Conservation (phyloP, 2,113 vertebrate species). For the Alouatta palliata region DNA sequence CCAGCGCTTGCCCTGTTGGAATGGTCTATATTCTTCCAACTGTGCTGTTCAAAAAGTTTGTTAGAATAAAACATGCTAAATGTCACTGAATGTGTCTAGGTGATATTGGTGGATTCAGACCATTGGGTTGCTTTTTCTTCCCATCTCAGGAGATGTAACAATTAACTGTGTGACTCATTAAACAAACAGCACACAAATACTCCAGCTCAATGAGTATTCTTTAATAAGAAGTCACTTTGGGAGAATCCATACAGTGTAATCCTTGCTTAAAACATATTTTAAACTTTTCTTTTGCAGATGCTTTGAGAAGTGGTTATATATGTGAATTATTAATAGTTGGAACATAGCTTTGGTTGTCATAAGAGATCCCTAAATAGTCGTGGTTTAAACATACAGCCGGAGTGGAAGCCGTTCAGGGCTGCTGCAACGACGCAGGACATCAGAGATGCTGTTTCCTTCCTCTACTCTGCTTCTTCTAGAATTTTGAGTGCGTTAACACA, state of each 20-base stretch:
- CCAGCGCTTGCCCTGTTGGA: neutral
- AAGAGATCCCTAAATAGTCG: neutral
- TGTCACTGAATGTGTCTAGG: neutral
- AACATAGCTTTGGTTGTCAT: neutral
- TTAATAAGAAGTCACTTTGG: neutral
- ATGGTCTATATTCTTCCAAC: neutral
- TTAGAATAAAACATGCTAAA: neutral
- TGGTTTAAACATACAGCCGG: neutral
- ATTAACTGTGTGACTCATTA: conserved; percentile 38
- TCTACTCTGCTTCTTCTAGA: neutral
- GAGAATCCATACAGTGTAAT: conserved; percentile 24
- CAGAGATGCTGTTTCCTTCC: neutral
- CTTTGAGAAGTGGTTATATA: neutral
- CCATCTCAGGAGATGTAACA: conserved; percentile 4
- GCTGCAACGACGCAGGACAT: rapidly evolving
- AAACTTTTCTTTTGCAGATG: neutral
- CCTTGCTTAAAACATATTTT: conserved; percentile 24
- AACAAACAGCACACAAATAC: neutral
- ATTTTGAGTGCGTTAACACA: neutral
- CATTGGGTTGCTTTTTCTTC: neutral
- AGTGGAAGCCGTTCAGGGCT: too few species aligned
- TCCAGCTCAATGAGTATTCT: neutral
- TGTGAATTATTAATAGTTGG: neutral
- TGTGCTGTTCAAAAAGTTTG: neutral
- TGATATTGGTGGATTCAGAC: neutral